These are phyloP conservation scores for Isotomurus palustris DNA, from an alignment of 2,888 invertebrate species.

Conservation along the genomic window DNA sequence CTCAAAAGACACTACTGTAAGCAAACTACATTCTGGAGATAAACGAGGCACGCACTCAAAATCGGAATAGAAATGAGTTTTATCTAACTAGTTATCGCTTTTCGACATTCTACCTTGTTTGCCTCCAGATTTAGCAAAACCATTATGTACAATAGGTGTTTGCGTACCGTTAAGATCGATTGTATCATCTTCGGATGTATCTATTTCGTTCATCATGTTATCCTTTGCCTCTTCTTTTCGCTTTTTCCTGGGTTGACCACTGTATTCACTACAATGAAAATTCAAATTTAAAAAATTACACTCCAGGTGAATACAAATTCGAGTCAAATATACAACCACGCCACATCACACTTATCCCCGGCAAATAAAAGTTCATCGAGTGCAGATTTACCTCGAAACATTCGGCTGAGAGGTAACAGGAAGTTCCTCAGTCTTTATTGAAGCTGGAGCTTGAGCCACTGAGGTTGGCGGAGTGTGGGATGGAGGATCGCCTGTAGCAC, in stretches of 20 bases:
- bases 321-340: too few relatives aligned
- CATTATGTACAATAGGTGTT: too few relatives aligned
- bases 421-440: not conserved
- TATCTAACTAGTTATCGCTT: too few relatives aligned
- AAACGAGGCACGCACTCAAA: too few relatives aligned
- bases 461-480: not conserved
- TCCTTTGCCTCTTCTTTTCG: conserved; percentile 46
- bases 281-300: not conserved
- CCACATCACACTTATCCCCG: too few relatives aligned
- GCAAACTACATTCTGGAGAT: too few relatives aligned
- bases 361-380: too few relatives aligned
- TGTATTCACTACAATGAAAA: conserved; percentile 45
- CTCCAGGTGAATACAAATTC: too few relatives aligned
- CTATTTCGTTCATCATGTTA: conserved; percentile 40
- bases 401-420: not conserved
- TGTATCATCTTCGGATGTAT: conserved; percentile 47
- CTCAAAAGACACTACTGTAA: too few relatives aligned
- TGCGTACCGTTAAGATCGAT: conserved; percentile 33
- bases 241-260: conserved; percentile 44
- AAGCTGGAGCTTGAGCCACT: not conserved
- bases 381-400: not conserved
- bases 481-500: not conserved
- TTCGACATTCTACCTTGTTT: too few relatives aligned
- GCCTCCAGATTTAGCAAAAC: too few relatives aligned
- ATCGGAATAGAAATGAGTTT: too few relatives aligned